A percentile compares a stretch with the other conserved stretches of the same genome.
Conservation (phyloP, 2,113 vertebrate genomes). For the Sapajus apella region DNA sequence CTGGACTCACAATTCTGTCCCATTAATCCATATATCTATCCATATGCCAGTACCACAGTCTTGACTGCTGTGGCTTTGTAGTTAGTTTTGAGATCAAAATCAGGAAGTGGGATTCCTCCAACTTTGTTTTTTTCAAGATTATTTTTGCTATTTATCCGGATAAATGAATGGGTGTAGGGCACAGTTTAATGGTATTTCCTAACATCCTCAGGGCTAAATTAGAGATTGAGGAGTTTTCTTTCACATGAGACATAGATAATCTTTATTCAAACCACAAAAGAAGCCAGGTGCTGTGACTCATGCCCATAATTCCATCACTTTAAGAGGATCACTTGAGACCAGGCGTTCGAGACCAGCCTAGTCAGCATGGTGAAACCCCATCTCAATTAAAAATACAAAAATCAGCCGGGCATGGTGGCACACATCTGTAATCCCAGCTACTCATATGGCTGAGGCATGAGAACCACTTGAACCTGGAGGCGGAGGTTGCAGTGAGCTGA, state of each 20-base stretch:
- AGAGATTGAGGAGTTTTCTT: conserved; percentile 1
- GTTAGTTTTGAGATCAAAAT: conserved; percentile 43
- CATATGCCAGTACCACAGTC: background rate
- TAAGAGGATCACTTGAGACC: too few relatives aligned
- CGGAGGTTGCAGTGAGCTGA: too few relatives aligned
- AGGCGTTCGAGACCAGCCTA: too few relatives aligned
- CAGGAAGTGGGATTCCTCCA: background rate
- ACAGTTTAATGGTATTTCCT: background rate
- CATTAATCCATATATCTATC: background rate
- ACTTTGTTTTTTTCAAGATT: background rate
- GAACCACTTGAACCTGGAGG: too few relatives aligned
- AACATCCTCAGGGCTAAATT: conserved; percentile 9
- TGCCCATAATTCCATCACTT: too few relatives aligned
- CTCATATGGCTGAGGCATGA: too few relatives aligned
- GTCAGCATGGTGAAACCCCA: too few relatives aligned
- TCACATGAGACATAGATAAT: background rate
- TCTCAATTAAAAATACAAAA: too few relatives aligned
- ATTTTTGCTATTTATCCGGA: background rate
- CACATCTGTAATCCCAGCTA: too few relatives aligned
- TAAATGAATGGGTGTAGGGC: background rate
- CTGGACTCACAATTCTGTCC: background rate
- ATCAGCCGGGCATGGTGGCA: too few relatives aligned
- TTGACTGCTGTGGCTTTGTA: background rate
- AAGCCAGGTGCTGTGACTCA: background rate
- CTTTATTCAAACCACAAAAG: background rate